Conservation (phyloP, 2,113 vertebrate species). For the Chloroceryle aenea region DNA sequence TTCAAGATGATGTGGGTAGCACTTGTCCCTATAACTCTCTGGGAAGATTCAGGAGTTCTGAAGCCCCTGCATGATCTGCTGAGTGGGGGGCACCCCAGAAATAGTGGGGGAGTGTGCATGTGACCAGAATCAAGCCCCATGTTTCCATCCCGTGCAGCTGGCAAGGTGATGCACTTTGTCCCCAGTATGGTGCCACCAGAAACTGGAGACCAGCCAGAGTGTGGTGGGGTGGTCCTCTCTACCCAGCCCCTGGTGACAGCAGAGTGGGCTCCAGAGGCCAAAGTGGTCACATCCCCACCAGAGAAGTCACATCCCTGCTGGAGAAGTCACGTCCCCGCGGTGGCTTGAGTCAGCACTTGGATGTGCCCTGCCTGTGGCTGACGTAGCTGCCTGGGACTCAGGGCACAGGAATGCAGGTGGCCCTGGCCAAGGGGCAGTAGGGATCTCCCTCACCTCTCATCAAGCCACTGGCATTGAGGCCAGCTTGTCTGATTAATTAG, state of each 20-base stretch:
- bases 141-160: neutral
- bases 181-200: neutral
- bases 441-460: neutral
- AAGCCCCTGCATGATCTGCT: neutral
- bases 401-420: neutral
- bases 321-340: fast-evolving
- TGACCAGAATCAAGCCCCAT: too few relatives aligned
- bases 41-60: neutral
- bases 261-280: neutral
- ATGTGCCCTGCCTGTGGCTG: neutral
- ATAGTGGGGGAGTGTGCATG: neutral
- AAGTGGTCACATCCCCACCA: fast-evolving
- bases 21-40: neutral
- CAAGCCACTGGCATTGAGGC: neutral
- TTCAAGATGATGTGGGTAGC: fast-evolving
- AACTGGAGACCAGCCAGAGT: neutral
- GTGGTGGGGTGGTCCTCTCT: neutral
- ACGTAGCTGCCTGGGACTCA: neutral
- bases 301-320: neutral
- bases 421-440: neutral
- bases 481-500: neutral
- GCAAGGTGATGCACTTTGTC: neutral
- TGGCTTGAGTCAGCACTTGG: neutral
- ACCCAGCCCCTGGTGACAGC: fast-evolving
- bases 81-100: fast-evolving